A percentile compares a stretch with the other conserved stretches of the same genome.
These are phyloP conservation scores for Cheiracanthium punctorium DNA, from an alignment of 2,888 invertebrate genomes.

Conservation along the genomic window DNA sequence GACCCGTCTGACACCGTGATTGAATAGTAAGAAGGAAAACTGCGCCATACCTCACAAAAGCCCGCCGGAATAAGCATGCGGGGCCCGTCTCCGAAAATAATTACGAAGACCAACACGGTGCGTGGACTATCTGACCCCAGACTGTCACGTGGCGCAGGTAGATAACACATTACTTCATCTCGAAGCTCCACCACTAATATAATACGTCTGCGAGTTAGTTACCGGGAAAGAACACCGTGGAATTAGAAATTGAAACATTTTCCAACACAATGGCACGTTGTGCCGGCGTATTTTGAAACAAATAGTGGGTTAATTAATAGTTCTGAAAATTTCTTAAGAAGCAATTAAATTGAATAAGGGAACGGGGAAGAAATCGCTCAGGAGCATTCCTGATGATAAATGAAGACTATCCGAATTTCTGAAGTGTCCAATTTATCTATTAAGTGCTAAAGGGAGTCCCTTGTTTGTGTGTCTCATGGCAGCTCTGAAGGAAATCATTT, in stretches of 20 bases:
- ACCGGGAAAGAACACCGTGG: not conserved
- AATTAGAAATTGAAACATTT: not conserved
- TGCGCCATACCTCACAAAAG: not conserved
- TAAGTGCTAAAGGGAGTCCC: too few relatives aligned
- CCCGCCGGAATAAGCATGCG: not conserved
- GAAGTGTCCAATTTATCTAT: too few relatives aligned
- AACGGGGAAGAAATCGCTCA: not conserved
- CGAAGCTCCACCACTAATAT: not conserved
- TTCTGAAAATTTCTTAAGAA: not conserved
- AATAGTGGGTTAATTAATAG: constrained; percentile 3
- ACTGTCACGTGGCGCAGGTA: not conserved
- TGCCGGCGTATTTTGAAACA: constrained; percentile 3
- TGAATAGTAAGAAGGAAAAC: not conserved
- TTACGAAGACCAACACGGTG: not conserved
- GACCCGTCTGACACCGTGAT: not conserved
- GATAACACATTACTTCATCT: not conserved
- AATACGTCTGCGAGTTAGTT: too few relatives aligned
- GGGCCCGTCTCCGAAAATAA: not conserved
- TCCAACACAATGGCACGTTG: not conserved
- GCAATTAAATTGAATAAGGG: not conserved
- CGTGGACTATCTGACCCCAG: not conserved
- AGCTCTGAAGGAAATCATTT: too few relatives aligned
- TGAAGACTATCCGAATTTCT: too few relatives aligned
- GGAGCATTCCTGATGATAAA: too few relatives aligned
- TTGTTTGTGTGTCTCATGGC: too few relatives aligned